Evolutionary conservation across 2,888 invertebrate genomes (phyloP), one percentile per base, ranked within the genome.

Genomic region (Drosophila nigricruria): DNA sequence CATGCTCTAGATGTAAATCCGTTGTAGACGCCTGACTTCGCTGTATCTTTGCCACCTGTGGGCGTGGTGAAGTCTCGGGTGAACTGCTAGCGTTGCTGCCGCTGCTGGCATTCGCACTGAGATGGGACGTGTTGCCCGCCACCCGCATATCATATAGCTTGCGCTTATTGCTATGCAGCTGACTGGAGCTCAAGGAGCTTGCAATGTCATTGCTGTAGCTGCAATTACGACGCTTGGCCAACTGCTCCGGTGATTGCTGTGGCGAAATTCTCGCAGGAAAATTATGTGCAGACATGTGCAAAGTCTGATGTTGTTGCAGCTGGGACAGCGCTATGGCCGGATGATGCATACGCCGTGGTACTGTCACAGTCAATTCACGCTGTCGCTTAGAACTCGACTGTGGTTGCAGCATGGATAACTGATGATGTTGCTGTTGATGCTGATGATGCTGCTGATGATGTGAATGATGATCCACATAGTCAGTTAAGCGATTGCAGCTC

Each of bases 151-250:
- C 89, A 23, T 74, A 73, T 0, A 84, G 59, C 66, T 90, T 91
- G 0, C 86, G 84, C 62, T 92, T 92, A 68, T 85, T 90, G 6
- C 70, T 73, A 30, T 87, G 87, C 10, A 77, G 38, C 8, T 82
- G 77, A 63, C 93, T 93, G 1, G 93, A 93, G 60, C 93, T 93
- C 0, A 93, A 77, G 0, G 93, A 93, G 56, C 93, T 92, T 27
- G 84, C 80, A 47, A 93, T 92, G 60, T 93, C 93, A 67, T 93
- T 93, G 61, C 90, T 92, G 43, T 88, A 91, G 71, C 79, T 92
- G 64, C 88, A 92, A 36, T 91, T 79, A 1, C 92, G 90, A 30
- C 91, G 92, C 50, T 92, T 92, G 1, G 91, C 89, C 23, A 71
- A 50, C 64, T 91, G 91, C 59, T 92, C 92, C 0, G 92, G 91